Evolutionary conservation across 2,797 vertebrate species (phyloP).

Genomic region (Acestrorhynchus altus): DNA sequence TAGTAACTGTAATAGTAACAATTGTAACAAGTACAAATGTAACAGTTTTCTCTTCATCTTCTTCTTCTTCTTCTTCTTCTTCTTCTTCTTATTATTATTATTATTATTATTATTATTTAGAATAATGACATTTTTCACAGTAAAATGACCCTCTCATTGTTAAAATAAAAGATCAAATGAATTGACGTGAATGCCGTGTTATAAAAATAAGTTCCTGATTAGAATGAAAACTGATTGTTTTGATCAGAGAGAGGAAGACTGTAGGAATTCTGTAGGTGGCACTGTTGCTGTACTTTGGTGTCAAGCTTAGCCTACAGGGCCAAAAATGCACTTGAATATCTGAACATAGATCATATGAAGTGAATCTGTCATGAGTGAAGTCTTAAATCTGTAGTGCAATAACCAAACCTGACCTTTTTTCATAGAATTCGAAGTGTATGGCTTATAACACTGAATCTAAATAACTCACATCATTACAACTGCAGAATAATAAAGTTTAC

Average conservation of each 20-base stretch:
- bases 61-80: too few species aligned
- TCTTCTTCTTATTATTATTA: too few species aligned
- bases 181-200: too few species aligned
- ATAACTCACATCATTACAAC: background rate
- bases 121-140: too few species aligned
- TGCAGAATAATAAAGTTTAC: background rate
- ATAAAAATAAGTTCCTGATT: background rate
- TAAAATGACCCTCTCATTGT: too few species aligned
- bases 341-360: slow-evolving; percentile 8
- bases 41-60: too few species aligned
- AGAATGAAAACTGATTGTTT: background rate
- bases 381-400: background rate
- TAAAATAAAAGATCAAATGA: too few species aligned
- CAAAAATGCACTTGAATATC: background rate
- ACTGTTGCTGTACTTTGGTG: slow-evolving; percentile 72
- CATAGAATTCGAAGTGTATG: too few species aligned
- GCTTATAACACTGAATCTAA: background rate
- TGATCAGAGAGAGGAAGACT: background rate
- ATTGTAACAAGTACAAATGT: too few species aligned
- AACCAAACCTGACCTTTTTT: background rate
- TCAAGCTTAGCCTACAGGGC: background rate
- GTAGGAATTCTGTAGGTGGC: slow-evolving; percentile 71
- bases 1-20: too few species aligned
- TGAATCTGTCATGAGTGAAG: slow-evolving; percentile 12
- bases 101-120: too few species aligned